These are phyloP conservation scores for Chitala chitala DNA, from an alignment of 2,113 vertebrate species.

Conservation along the genomic window DNA sequence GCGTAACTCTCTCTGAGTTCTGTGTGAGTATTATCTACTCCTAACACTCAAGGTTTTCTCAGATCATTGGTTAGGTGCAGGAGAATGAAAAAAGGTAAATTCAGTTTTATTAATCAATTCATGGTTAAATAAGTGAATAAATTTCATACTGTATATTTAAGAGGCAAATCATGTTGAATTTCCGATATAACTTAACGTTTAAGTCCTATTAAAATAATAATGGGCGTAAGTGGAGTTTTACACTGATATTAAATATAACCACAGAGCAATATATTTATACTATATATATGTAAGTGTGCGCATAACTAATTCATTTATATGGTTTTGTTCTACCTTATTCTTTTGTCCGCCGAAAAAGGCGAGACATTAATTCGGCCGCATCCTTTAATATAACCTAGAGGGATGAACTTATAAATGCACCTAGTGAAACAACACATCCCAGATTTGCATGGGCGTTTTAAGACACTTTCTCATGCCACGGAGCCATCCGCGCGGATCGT, in stretches of 20 bases:
- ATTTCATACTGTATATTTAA: not conserved
- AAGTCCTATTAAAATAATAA: not conserved
- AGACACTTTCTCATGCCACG: not conserved
- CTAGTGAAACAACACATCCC: not conserved
- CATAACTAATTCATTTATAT: not conserved
- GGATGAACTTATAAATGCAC: too few relatives aligned
- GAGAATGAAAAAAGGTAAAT: not conserved
- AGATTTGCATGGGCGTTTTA: not conserved
- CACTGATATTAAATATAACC: not conserved
- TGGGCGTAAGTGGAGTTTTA: not conserved
- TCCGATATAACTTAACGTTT: not conserved
- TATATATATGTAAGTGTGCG: not conserved
- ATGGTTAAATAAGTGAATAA: slow-evolving; percentile 5
- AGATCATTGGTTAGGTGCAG: not conserved
- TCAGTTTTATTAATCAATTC: slow-evolving; percentile 5
- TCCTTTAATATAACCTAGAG: too few relatives aligned
- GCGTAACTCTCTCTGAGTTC: not conserved
- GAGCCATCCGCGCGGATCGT: not conserved
- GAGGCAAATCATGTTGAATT: not conserved
- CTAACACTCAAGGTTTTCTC: not conserved
- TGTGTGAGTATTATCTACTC: not conserved
- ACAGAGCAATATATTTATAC: slow-evolving; percentile 1
- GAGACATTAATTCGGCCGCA: not conserved
- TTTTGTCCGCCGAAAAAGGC: not conserved
- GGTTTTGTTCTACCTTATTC: not conserved